Evolutionary conservation across 2,113 vertebrate species (phyloP), one percentile per base, ranked within the genome.

Genomic region (Nannospalax galili): DNA sequence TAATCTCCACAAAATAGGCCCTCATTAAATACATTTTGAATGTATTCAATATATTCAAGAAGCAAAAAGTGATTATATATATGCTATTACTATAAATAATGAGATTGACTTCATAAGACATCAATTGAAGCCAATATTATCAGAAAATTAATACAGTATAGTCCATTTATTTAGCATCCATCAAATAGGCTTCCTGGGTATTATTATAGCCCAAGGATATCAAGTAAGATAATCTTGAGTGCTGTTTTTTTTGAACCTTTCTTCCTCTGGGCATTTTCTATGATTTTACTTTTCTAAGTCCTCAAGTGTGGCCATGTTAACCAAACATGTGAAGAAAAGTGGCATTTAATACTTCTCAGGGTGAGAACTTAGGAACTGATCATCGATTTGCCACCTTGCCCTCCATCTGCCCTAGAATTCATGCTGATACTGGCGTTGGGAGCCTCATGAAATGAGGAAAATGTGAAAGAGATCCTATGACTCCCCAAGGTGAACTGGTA

Each of bases 31-130:
- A 10, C 17, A 40, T 85, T 24, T 48, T 79, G 58, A 67, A 82
- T 60, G 30, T 80, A 74, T 84, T 60, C 30, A 79, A 60, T 88
- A 92, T 81, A 80, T 93, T 88, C 17, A 92, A 78, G 69, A 67
- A 87, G 26, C 10, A 56, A 74, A 93, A 90, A 70, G 69, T 69
- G 72, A 93, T 64, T 81, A 15, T 82, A 37, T 82, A 48, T 1
- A 87, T 56, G 37, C 58, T 87, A 87, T 48, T 67, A 64, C 17
- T 40, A 62, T 58, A 92, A 74, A 28, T 80, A 78, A 75, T 81
- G 30, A 26, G 22, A 48, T 78, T 82, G n/a, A 88, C 84, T 86
- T 91, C n/a, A 64, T 91, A 77, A 81, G n/a, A 72, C 3, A 45
- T 35, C 42, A 32, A 5, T 70, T 78, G 14, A 92, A 91, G 65